phyloP scores from a whole-genome alignment of 2,888 invertebrate species.

The Podabrus alpinus region DNA sequence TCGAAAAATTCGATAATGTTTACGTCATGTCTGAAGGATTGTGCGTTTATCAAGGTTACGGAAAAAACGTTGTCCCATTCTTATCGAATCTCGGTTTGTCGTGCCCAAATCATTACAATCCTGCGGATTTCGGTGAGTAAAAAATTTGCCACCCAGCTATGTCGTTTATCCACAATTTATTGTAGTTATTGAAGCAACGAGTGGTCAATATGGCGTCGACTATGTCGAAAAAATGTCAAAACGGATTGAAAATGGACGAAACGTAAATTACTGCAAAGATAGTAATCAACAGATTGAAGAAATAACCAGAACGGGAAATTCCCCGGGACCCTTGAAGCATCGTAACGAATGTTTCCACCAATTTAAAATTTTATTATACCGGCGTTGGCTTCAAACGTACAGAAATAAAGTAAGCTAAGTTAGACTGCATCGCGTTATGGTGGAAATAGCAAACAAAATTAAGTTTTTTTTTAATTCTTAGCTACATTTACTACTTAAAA shows the following conservation, averaged over 20 bases:
- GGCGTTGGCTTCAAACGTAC: conserved; percentile 76
- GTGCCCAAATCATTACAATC: no score
- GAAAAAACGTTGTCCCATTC: conserved; percentile 78
- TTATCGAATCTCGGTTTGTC: conserved; percentile 74
- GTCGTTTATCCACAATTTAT: conserved; percentile 10
- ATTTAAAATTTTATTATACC: conserved; percentile 66
- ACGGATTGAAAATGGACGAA: conserved; percentile 62
- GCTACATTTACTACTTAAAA: conserved; percentile 72
- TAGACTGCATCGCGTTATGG: neutral
- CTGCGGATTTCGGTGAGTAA: conserved; percentile 86
- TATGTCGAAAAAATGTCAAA: conserved; percentile 71
- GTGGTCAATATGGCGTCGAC: conserved; percentile 76
- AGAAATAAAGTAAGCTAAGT: conserved; percentile 67
- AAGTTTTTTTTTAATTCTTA: conserved; percentile 50
- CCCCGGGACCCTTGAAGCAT: conserved; percentile 52
- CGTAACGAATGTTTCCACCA: conserved; percentile 68
- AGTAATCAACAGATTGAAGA: neutral
- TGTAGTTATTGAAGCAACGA: conserved; percentile 76
- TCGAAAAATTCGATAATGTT: no score
- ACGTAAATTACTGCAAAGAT: conserved; percentile 13
- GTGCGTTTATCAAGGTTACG: conserved; percentile 86
- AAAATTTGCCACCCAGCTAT: neutral
- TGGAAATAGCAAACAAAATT: no score
- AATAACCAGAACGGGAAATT: neutral
- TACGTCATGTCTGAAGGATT: conserved; percentile 83